These are phyloP conservation scores for Drosophila antonietae DNA, from an alignment of 2,888 invertebrate genomes.

Conservation along the genomic window DNA sequence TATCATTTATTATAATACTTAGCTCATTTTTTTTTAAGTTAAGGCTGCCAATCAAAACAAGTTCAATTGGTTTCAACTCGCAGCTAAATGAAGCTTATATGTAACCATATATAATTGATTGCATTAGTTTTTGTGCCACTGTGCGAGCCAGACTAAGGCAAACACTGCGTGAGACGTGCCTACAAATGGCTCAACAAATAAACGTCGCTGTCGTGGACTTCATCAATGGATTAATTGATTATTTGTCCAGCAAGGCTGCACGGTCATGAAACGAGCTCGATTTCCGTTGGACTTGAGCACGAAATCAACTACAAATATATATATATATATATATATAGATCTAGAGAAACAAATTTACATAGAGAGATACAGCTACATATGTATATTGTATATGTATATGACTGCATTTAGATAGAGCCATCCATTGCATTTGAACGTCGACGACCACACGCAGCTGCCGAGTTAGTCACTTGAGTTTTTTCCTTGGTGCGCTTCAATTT, in stretches of 20 bases:
- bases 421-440: conserved; percentile 53
- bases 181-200: conserved; percentile 72
- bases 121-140: conserved; percentile 45
- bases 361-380: conserved; percentile 12
- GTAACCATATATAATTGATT: conserved; percentile 21
- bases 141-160: conserved; percentile 40
- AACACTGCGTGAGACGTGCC: conserved; percentile 61
- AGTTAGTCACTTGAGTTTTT: conserved; percentile 52
- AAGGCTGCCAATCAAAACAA: conserved; percentile 47
- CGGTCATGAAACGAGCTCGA: conserved; percentile 59
- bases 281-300: conserved; percentile 60
- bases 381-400: background rate
- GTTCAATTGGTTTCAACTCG: conserved; percentile 55
- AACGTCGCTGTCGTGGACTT: conserved; percentile 75
- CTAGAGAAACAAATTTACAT: background rate
- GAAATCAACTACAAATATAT: conserved; percentile 46
- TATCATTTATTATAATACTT: conserved; percentile 49
- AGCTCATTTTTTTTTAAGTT: conserved; percentile 40
- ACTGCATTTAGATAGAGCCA: conserved; percentile 32
- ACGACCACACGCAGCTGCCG: conserved; percentile 64
- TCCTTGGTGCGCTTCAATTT: conserved; percentile 49
- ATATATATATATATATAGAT: background rate
- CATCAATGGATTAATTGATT: conserved; percentile 83
- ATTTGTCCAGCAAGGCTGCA: conserved; percentile 60
- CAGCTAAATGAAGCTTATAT: conserved; percentile 21